Evolutionary conservation across 2,888 invertebrate species (phyloP).

Genomic region (Allolobophora icterica): DNA sequence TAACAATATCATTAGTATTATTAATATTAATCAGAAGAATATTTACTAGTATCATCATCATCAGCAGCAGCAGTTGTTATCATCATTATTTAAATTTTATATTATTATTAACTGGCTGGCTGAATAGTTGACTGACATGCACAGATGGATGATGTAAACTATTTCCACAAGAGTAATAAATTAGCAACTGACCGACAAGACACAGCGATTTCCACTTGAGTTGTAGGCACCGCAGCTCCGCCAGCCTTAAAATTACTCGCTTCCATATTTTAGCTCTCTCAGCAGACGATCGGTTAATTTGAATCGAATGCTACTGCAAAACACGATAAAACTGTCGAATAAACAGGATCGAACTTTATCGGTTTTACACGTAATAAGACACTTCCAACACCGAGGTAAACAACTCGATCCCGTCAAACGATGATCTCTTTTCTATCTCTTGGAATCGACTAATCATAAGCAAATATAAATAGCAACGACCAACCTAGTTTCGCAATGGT

Average conservation of each 20-base stretch:
- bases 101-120: too few relatives aligned
- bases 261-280: constrained; percentile 26
- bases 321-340: not conserved
- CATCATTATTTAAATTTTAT: too few relatives aligned
- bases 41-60: not conserved
- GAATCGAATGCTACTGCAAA: constrained; percentile 8
- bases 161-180: not conserved
- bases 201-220: constrained; percentile 59
- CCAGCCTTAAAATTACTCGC: constrained; percentile 51
- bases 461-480: not conserved
- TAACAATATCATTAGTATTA: not conserved
- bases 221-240: constrained; percentile 55
- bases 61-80: too few relatives aligned
- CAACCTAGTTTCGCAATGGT: constrained; percentile 4
- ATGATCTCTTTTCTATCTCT: not conserved
- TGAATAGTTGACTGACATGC: too few relatives aligned
- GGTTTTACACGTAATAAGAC: not conserved
- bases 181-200: constrained; percentile 48
- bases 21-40: not conserved
- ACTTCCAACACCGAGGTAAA: not conserved
- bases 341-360: not conserved
- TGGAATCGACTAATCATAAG: not conserved
- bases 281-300: not conserved
- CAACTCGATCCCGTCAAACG: not conserved
- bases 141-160: not conserved